Conservation (phyloP, 2,888 invertebrate genomes). For the Horisme vitalbata region DNA sequence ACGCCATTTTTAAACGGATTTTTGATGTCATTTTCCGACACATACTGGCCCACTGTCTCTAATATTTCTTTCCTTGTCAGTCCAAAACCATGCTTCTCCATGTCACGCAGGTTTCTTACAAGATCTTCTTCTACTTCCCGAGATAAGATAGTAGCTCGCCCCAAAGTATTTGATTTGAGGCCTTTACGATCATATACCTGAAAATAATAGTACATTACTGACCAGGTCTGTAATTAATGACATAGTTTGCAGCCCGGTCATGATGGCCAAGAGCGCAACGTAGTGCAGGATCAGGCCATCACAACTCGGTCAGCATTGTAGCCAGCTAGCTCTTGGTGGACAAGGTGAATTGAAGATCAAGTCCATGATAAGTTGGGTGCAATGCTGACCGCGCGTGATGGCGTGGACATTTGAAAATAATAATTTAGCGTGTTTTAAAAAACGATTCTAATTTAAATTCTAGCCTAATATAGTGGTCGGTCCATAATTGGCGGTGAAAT, state of each 20-base stretch:
- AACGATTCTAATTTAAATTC: no score
- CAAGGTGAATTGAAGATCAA: background rate
- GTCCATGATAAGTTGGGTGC: no score
- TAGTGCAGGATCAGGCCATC: background rate
- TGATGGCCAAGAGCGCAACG: background rate
- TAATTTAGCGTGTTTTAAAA: no score
- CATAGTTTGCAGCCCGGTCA: background rate
- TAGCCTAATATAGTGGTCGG: no score
- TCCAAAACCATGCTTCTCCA: slow-evolving; percentile 33
- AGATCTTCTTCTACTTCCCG: slow-evolving; percentile 36
- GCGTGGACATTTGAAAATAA: no score
- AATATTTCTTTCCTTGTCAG: slow-evolving; percentile 35
- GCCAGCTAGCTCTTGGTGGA: background rate
- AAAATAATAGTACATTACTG: slow-evolving; percentile 1
- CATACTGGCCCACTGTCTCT: slow-evolving; percentile 40
- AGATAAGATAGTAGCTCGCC: slow-evolving; percentile 36
- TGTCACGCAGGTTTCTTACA: slow-evolving; percentile 33
- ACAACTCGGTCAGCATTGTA: background rate
- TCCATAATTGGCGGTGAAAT: no score
- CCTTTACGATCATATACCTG: no score
- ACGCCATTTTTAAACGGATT: slow-evolving; percentile 14
- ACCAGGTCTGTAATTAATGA: slow-evolving; percentile 9
- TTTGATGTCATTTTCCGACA: slow-evolving; percentile 34
- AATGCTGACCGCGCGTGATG: no score
- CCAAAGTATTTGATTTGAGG: slow-evolving; percentile 28